Base-by-base conservation (phyloP, 1,140 invertebrate genomes). In the Bombus superbus region DNA sequence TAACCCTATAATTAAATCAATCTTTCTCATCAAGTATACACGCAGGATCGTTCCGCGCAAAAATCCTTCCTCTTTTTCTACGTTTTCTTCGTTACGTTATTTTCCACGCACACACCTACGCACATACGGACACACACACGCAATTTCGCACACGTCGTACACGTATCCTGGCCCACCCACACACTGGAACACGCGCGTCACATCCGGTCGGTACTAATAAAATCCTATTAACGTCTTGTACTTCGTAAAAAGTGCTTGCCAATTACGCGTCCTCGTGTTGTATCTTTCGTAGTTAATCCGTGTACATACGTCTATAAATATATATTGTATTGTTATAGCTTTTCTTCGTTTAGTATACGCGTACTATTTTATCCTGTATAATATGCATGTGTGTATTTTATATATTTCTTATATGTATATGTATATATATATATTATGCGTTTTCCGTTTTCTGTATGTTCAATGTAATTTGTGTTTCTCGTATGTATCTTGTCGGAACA, bases 221-320 rank as follows among this genome's bases (percentile, higher is more conserved):
- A 83, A 74, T 74, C 68, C 72, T 72, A 85, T 71, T 78, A 83
- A 86, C 76, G 66, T 76, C 84, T 88, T 88, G 86, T 88, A 88
- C 86, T 88, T 88, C 84, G 77, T 88, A 73, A 87, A 79, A 85
- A 85, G 83, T 87, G 86, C 86, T 64, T 85, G 75, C 75, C 86
- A 80, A 80, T 79, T 84, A 71, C 68, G 72, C 75, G 69, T 40
- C 38, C 10, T 53, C 44, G 32, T 62, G 83, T 53, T 28, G 47
- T 42, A 22, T 66, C 82, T 32, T 28, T 68, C 40, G 44, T 40
- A 47, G 47, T 74, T 57, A 68, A 85, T 57, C 38, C 66, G 84
- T 80, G 53, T 57, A 76, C 62, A 83, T 40, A 44, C 59, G 47
- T 76, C 28, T 81, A 81, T 72, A 85, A 78, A 80, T 85, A 85